Conservation (phyloP, 1,140 invertebrate genomes). For the Trinorchestia longiramus region DNA sequence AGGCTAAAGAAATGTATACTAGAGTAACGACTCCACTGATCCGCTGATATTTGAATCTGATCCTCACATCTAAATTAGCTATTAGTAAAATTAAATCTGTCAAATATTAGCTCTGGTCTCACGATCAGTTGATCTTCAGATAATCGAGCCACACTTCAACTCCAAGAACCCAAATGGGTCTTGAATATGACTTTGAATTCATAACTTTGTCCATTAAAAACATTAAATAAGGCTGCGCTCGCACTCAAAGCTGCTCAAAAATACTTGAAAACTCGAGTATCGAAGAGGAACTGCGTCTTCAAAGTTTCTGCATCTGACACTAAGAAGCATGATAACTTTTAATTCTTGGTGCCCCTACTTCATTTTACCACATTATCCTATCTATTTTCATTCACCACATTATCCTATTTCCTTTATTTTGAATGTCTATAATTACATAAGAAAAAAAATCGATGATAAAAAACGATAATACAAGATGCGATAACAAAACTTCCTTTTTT, state of each 20-base stretch:
- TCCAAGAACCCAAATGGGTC: neutral
- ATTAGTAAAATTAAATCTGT: no score
- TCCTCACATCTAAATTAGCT: no score
- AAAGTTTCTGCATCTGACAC: neutral
- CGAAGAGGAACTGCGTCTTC: neutral
- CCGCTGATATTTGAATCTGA: no score
- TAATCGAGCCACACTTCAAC: neutral
- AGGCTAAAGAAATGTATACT: no score
- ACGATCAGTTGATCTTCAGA: neutral
- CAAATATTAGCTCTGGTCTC: neutral
- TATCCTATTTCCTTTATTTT: no score
- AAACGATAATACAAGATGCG: no score
- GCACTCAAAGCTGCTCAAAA: neutral
- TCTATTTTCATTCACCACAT: no score
- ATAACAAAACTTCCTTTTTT: no score
- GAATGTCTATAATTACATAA: no score
- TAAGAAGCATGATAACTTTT: neutral
- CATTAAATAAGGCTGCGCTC: neutral
- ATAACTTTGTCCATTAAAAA: neutral
- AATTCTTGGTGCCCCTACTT: neutral
- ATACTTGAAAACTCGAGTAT: neutral
- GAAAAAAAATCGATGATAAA: no score
- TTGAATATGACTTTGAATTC: neutral
- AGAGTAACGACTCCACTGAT: no score
- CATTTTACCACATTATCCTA: neutral